Percentiles rank a stretch among this genome's conserved stretches.
Conservation (phyloP, 2,113 vertebrate genomes). For the Hippotragus niger region DNA sequence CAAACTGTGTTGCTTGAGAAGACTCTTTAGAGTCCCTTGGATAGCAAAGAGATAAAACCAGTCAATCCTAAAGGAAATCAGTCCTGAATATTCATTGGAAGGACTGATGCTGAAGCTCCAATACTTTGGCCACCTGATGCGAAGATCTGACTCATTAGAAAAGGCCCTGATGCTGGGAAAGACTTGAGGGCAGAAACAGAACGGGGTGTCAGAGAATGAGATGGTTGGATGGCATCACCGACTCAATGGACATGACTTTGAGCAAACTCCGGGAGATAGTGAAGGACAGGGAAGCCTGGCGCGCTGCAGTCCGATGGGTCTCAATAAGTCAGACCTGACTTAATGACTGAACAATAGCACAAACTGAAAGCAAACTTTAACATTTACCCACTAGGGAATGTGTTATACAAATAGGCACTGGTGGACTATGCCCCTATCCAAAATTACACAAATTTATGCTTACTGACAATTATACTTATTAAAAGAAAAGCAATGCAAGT, state of each 20-base stretch:
- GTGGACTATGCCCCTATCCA: background rate
- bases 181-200: background rate
- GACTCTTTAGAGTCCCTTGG: background rate
- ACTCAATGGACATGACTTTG: background rate
- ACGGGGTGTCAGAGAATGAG: background rate
- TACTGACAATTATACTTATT: slow-evolving; percentile 18
- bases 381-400: background rate
- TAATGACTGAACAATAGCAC: background rate
- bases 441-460: background rate
- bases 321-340: background rate
- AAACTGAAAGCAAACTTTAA: background rate
- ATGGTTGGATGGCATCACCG: background rate
- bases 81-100: background rate
- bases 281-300: background rate
- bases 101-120: background rate
- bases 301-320: background rate
- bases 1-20: background rate
- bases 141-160: background rate
- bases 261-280: background rate
- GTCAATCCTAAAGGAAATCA: background rate
- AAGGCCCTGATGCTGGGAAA: background rate
- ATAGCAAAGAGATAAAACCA: background rate
- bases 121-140: background rate
- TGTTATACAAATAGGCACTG: background rate
- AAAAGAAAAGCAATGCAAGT: slow-evolving; percentile 36